These are phyloP conservation scores for Ruditapes philippinarum DNA, from an alignment of 1,140 invertebrate species.

Conservation along the genomic window DNA sequence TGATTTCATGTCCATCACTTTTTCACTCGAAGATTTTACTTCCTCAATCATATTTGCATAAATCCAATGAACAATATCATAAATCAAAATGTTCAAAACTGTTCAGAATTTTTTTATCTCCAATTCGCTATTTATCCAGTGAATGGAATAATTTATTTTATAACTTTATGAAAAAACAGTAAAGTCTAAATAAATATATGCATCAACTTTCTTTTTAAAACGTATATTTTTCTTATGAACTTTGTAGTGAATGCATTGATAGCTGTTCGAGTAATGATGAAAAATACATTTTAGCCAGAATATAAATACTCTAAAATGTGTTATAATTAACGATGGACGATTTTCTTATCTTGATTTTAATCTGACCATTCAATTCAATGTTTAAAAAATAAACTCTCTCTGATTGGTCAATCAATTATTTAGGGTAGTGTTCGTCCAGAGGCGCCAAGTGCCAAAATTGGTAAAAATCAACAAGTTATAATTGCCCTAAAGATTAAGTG, in stretches of 20 bases:
- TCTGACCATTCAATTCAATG: conserved; percentile 31
- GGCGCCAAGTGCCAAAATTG: conserved; percentile 53
- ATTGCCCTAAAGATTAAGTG: conserved; percentile 57
- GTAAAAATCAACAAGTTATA: conserved; percentile 16
- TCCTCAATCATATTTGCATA: conserved; percentile 25
- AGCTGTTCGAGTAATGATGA: conserved; percentile 30
- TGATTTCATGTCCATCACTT: neutral
- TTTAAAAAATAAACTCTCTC: conserved; percentile 30
- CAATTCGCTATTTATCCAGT: too few relatives aligned
- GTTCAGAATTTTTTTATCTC: too few relatives aligned
- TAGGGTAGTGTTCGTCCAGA: conserved; percentile 37
- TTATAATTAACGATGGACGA: conserved; percentile 39
- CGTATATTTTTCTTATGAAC: neutral
- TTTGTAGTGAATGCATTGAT: neutral
- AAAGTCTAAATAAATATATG: too few relatives aligned
- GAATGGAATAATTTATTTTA: too few relatives aligned
- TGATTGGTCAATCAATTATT: conserved; percentile 60
- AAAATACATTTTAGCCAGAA: neutral
- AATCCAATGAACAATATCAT: neutral
- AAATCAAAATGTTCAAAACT: neutral
- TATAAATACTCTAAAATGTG: conserved; percentile 35
- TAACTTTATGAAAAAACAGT: too few relatives aligned
- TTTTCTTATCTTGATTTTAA: conserved; percentile 38
- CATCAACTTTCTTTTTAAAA: too few relatives aligned
- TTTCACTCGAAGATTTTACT: neutral